phyloP scores from a whole-genome alignment of 1,140 invertebrate genomes.

The Zaprionus nigranus region DNA sequence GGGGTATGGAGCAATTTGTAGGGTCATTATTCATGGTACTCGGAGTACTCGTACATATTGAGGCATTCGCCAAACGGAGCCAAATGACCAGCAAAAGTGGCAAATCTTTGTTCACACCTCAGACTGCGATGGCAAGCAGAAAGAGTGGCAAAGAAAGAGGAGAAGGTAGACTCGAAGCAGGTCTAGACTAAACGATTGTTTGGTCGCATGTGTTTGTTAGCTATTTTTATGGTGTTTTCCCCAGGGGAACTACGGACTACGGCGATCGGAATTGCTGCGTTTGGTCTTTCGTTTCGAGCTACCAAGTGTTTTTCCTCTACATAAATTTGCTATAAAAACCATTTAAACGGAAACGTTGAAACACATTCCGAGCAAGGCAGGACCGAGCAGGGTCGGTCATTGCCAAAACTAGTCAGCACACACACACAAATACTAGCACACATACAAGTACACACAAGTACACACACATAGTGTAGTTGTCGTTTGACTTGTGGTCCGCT shows the following conservation, averaged over 20 bases:
- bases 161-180: background rate
- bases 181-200: slow-evolving; percentile 26
- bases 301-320: slow-evolving; percentile 80
- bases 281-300: slow-evolving; percentile 73
- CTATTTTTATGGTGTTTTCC: slow-evolving; percentile 67
- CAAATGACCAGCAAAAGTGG: slow-evolving; percentile 78
- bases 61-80: slow-evolving; percentile 41
- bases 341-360: slow-evolving; percentile 82
- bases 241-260: too few species aligned
- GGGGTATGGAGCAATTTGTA: slow-evolving; percentile 64
- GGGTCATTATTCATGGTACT: slow-evolving; percentile 74
- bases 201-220: slow-evolving; percentile 67
- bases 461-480: slow-evolving; percentile 55
- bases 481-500: slow-evolving; percentile 70
- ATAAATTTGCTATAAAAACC: slow-evolving; percentile 83
- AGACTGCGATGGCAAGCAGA: slow-evolving; percentile 2
- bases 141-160: background rate
- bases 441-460: background rate
- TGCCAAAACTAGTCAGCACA: slow-evolving; percentile 54
- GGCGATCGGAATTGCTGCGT: slow-evolving; percentile 65
- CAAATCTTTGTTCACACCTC: slow-evolving; percentile 81
- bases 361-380: slow-evolving; percentile 42
- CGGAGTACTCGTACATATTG: slow-evolving; percentile 56
- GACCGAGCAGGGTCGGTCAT: slow-evolving; percentile 20
- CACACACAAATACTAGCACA: slow-evolving; percentile 1